A percentile compares a stretch with the other conserved stretches of the same genome.
These are phyloP conservation scores for Pempheris klunzingeri DNA, from an alignment of 2,797 vertebrate species.

Conservation along the genomic window DNA sequence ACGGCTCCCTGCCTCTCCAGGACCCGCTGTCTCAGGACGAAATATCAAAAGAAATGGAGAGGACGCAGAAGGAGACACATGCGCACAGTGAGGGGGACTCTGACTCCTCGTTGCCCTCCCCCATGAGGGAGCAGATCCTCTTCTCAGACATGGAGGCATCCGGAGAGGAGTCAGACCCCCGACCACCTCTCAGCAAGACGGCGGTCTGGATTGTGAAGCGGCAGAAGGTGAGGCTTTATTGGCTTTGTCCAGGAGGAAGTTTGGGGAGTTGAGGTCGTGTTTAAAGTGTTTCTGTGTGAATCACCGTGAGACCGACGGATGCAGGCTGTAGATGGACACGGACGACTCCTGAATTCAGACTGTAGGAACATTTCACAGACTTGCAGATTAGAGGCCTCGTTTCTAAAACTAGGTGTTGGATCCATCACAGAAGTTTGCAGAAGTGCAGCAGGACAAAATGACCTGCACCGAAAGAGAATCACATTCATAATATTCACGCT, in stretches of 20 bases:
- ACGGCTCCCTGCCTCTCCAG: constrained; percentile 46
- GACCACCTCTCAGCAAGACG: constrained; percentile 35
- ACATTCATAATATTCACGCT: neutral
- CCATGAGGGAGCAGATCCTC: constrained; percentile 64
- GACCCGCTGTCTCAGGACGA: constrained; percentile 23
- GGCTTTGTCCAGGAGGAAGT: neutral
- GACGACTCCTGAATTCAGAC: constrained; percentile 6
- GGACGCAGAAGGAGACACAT: constrained; percentile 41
- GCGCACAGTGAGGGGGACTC: constrained; percentile 67
- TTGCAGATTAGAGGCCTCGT: neutral
- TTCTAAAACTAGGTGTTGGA: neutral
- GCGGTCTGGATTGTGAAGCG: constrained; percentile 67
- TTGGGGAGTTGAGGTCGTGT: neutral
- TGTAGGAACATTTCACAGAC: neutral
- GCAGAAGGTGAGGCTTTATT: constrained; percentile 52
- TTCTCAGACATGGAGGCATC: constrained; percentile 73
- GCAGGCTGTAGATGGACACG: neutral
- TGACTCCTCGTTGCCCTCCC: constrained; percentile 75
- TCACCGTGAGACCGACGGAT: neutral
- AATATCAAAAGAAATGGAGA: constrained; percentile 30
- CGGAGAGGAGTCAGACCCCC: constrained; percentile 73
- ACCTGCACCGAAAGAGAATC: neutral
- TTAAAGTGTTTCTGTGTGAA: neutral
- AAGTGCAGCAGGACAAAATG: neutral
- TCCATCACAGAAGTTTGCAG: neutral